These are phyloP conservation scores for Stenoptilia bipunctidactyla DNA, from an alignment of 2,888 invertebrate genomes.

Conservation along the genomic window DNA sequence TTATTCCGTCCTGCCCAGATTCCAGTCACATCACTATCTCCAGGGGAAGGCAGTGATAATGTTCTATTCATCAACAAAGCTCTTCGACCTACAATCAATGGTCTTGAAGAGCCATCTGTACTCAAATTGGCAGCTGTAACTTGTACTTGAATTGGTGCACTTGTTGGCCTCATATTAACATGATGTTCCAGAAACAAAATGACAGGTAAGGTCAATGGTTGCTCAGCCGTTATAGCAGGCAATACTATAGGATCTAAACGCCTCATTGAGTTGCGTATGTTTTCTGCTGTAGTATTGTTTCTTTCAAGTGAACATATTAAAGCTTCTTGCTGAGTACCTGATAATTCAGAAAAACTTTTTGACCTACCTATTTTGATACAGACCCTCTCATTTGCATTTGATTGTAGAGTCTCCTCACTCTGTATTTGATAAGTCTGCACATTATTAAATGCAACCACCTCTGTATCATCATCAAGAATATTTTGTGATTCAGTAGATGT, in stretches of 20 bases:
- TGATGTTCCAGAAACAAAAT: slow-evolving; percentile 60
- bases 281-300: slow-evolving; percentile 40
- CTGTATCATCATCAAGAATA: slow-evolving; percentile 48
- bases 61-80: slow-evolving; percentile 56
- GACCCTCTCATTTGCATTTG: slow-evolving; percentile 20
- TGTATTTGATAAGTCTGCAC: slow-evolving; percentile 25
- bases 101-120: slow-evolving; percentile 48
- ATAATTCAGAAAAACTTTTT: slow-evolving; percentile 52
- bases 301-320: slow-evolving; percentile 37
- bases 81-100: slow-evolving; percentile 52
- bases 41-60: slow-evolving; percentile 53
- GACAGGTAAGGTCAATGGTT: slow-evolving; percentile 55
- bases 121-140: slow-evolving; percentile 59
- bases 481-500: slow-evolving; percentile 42
- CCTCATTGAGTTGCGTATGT: slow-evolving; percentile 54
- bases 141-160: slow-evolving; percentile 60
- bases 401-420: slow-evolving; percentile 26
- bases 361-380: slow-evolving; percentile 31
- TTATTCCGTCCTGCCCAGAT: slow-evolving; percentile 53
- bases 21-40: slow-evolving; percentile 48
- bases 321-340: slow-evolving; percentile 32
- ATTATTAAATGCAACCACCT: slow-evolving; percentile 39
- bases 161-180: slow-evolving; percentile 56
- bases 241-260: slow-evolving; percentile 55
- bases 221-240: slow-evolving; percentile 43